phyloP scores from a whole-genome alignment of 2,797 vertebrate genomes.

The Erpetoichthys calabaricus region DNA sequence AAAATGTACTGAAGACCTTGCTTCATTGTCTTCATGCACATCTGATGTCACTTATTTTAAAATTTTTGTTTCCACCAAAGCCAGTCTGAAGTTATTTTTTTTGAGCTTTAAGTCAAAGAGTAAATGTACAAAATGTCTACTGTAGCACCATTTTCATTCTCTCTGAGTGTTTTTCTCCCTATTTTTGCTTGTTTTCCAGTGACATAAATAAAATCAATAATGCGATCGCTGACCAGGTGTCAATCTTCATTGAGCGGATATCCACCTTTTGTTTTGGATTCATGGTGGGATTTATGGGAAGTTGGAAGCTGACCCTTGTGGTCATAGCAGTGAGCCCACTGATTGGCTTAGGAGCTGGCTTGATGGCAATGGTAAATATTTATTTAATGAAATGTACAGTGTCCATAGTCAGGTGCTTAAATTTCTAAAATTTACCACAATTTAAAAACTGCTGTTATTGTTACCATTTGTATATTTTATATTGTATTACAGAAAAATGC shows the following conservation, averaged over 20 bases:
- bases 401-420: no score
- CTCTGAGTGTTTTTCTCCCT: neutral
- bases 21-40: no score
- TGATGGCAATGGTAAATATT: conserved; percentile 53
- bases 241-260: conserved; percentile 55
- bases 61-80: no score
- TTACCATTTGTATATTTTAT: neutral
- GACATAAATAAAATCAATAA: conserved; percentile 64
- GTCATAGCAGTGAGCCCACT: conserved; percentile 58
- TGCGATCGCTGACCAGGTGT: conserved; percentile 59
- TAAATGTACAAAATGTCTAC: no score
- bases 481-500: neutral
- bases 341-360: conserved; percentile 49
- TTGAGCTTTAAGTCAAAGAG: no score
- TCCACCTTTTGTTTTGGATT: conserved; percentile 60
- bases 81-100: no score
- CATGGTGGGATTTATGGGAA: conserved; percentile 57
- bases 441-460: neutral
- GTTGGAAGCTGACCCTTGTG: conserved; percentile 65
- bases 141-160: neutral
- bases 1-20: no score
- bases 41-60: no score
- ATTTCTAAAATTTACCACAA: neutral
- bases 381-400: neutral
- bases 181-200: conserved; percentile 23